A percentile compares a stretch with the other conserved stretches of the same genome.
Evolutionary conservation across 2,797 vertebrate genomes (phyloP).

Genomic region (Chloroceryle amazona): DNA sequence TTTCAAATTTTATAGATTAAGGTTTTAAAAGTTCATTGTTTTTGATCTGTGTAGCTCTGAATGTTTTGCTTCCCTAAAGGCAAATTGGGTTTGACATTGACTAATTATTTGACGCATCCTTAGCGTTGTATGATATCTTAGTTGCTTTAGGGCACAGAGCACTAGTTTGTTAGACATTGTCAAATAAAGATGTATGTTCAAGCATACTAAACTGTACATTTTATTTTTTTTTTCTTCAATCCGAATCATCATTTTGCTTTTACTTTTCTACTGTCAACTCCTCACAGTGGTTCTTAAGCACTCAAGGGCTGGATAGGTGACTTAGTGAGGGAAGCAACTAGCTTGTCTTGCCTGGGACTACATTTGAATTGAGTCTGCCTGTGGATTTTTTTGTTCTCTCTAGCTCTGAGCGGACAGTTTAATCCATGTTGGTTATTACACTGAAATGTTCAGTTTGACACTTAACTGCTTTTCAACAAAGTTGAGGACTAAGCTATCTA

Average conservation of each 20-base stretch:
- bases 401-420: constrained; percentile 71
- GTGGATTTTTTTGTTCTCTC: constrained; percentile 80
- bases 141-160: constrained; percentile 76
- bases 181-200: constrained; percentile 79
- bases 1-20: constrained; percentile 84
- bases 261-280: constrained; percentile 80
- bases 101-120: constrained; percentile 76
- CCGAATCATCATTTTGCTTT: constrained; percentile 80
- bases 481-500: constrained; percentile 76
- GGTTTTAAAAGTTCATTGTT: constrained; percentile 80
- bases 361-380: constrained; percentile 79
- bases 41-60: constrained; percentile 85
- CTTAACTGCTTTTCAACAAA: constrained; percentile 67
- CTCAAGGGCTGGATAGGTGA: constrained; percentile 75
- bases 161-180: constrained; percentile 72
- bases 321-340: constrained; percentile 73
- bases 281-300: constrained; percentile 79
- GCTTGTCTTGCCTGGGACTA: constrained; percentile 79
- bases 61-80: constrained; percentile 82
- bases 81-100: constrained; percentile 81
- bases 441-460: constrained; percentile 75
- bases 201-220: constrained; percentile 77
- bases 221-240: constrained; percentile 69
- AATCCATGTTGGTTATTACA: constrained; percentile 75
- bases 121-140: constrained; percentile 80